Percentiles rank a stretch among this genome's conserved stretches.
phyloP scores from a whole-genome alignment of 2,888 invertebrate genomes.

The Pegoplata infirma region DNA sequence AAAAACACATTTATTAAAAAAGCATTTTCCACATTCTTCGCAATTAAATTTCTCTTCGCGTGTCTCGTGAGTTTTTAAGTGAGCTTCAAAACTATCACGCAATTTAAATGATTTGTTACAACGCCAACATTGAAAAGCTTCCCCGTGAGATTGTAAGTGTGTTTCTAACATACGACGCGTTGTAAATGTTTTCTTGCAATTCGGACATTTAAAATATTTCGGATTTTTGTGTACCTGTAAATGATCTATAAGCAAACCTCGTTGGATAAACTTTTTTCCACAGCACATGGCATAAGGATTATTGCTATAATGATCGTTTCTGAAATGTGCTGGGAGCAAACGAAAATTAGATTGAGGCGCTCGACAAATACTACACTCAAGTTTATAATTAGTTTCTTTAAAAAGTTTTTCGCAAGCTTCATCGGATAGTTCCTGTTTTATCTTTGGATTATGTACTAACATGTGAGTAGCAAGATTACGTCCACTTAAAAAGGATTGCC shows the following conservation, averaged over 20 bases:
- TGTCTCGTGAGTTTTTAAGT: conserved; percentile 64
- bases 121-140: no score
- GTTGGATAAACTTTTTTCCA: conserved; percentile 71
- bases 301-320: conserved; percentile 56
- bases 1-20: conserved; percentile 67
- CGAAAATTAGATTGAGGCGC: conserved; percentile 44
- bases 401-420: conserved; percentile 61
- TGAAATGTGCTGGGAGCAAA: conserved; percentile 56
- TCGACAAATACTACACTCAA: conserved; percentile 55
- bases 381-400: conserved; percentile 42
- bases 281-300: conserved; percentile 72
- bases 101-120: no score
- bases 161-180: no score
- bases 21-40: conserved; percentile 72
- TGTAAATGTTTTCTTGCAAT: conserved; percentile 69
- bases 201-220: conserved; percentile 72
- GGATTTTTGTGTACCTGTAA: conserved; percentile 73
- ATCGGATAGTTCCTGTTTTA: conserved; percentile 1
- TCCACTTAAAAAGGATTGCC: conserved; percentile 71
- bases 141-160: no score
- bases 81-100: conserved; percentile 70
- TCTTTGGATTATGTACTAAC: no score
- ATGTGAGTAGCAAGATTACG: conserved; percentile 70
- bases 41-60: conserved; percentile 69
- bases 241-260: conserved; percentile 74